phyloP scores from a whole-genome alignment of 2,113 vertebrate species.

The Carlito syrichta region DNA sequence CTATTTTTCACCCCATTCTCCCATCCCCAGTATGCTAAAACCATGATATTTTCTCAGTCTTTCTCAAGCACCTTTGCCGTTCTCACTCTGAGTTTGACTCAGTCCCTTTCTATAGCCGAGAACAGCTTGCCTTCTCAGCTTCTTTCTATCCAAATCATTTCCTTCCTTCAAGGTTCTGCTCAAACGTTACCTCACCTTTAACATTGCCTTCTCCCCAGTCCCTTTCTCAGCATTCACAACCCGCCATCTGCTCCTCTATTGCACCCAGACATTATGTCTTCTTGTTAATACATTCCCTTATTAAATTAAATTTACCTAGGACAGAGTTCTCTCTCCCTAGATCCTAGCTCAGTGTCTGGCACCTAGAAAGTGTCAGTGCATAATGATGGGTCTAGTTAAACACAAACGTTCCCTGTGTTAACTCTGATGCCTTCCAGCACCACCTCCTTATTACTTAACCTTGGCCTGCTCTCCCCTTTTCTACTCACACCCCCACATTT shows the following conservation, averaged over 20 bases:
- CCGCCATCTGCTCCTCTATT: neutral
- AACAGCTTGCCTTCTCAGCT: neutral
- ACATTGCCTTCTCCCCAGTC: neutral
- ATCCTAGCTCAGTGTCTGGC: neutral
- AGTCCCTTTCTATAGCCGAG: neutral
- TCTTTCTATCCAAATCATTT: neutral
- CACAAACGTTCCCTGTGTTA: neutral
- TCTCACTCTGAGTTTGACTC: neutral
- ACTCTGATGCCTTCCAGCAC: neutral
- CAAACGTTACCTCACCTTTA: neutral
- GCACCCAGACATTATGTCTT: too few relatives aligned
- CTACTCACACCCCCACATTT: constrained; percentile 9
- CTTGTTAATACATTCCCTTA: neutral
- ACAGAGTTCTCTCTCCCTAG: neutral
- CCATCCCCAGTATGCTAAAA: neutral
- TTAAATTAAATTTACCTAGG: neutral
- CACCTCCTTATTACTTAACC: neutral
- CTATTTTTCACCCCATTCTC: neutral
- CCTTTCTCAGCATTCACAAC: neutral
- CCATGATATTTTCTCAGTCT: neutral
- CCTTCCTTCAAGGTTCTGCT: neutral
- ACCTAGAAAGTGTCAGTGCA: neutral
- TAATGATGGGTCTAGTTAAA: neutral
- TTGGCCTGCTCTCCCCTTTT: neutral
- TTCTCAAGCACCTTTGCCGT: neutral